phyloP scores from a whole-genome alignment of 2,888 invertebrate species.

The Poecilus cupreus region DNA sequence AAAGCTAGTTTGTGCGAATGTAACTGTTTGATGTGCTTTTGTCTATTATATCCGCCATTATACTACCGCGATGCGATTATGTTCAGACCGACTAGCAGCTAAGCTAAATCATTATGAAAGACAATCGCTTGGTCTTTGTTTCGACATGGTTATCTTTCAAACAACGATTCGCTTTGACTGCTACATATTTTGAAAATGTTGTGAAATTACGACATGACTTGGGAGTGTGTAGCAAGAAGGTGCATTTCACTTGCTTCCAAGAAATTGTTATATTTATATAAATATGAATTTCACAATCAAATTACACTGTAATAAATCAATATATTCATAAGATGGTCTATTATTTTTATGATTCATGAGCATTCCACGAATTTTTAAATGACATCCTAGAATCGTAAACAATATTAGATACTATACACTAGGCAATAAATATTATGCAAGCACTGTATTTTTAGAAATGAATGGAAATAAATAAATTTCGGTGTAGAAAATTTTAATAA shows the following conservation, averaged over 20 bases:
- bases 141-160: slow-evolving; percentile 28
- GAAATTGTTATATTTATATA: neutral
- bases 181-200: slow-evolving; percentile 19
- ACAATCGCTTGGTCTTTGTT: slow-evolving; percentile 14
- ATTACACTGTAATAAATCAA: too few species aligned
- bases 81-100: neutral
- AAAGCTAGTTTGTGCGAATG: neutral
- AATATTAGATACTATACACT: too few species aligned
- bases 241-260: slow-evolving; percentile 10
- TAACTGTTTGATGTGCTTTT: slow-evolving; percentile 22
- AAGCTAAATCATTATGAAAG: slow-evolving; percentile 27
- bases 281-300: neutral
- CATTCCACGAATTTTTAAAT: too few species aligned
- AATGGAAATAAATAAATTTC: too few species aligned
- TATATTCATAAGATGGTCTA: too few species aligned
- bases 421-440: too few species aligned
- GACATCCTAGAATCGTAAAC: too few species aligned
- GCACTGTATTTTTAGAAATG: too few species aligned
- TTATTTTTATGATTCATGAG: too few species aligned
- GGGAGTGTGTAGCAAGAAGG: neutral
- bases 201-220: neutral
- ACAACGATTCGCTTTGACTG: neutral
- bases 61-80: slow-evolving; percentile 20
- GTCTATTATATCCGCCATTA: slow-evolving; percentile 37
- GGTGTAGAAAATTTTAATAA: too few species aligned